These are phyloP conservation scores for Cyrtonyx montezumae DNA, from an alignment of 2,113 vertebrate species.

Conservation along the genomic window DNA sequence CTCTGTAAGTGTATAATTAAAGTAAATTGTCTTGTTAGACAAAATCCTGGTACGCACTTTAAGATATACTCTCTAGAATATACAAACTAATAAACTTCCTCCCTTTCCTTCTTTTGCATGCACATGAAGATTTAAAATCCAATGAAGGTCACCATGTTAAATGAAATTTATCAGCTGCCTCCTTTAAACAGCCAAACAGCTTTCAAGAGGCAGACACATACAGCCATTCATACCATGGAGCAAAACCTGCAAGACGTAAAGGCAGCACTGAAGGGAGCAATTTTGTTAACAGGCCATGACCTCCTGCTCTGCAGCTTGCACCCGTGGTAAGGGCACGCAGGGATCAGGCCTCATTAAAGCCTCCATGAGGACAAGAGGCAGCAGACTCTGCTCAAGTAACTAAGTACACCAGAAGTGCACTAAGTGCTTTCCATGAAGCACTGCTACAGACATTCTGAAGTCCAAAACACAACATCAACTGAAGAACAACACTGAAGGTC, in stretches of 20 bases:
- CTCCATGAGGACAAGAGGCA: neutral
- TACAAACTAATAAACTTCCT: neutral
- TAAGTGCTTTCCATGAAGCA: neutral
- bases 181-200: neutral
- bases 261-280: neutral
- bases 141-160: neutral
- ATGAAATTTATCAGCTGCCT: neutral
- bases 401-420: neutral
- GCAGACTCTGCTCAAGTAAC: neutral
- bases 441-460: neutral
- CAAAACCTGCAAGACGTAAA: rapidly evolving
- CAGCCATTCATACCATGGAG: rapidly evolving
- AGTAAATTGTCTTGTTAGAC: neutral
- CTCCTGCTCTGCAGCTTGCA: neutral
- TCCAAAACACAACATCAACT: neutral
- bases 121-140: neutral
- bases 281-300: neutral
- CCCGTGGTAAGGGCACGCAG: neutral
- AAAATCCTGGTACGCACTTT: neutral
- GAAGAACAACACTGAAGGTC: neutral
- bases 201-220: neutral
- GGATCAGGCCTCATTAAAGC: neutral
- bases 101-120: neutral
- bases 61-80: neutral
- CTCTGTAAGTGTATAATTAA: neutral